phyloP scores from a whole-genome alignment of 1,140 invertebrate species.

The Drosophila obscura region DNA sequence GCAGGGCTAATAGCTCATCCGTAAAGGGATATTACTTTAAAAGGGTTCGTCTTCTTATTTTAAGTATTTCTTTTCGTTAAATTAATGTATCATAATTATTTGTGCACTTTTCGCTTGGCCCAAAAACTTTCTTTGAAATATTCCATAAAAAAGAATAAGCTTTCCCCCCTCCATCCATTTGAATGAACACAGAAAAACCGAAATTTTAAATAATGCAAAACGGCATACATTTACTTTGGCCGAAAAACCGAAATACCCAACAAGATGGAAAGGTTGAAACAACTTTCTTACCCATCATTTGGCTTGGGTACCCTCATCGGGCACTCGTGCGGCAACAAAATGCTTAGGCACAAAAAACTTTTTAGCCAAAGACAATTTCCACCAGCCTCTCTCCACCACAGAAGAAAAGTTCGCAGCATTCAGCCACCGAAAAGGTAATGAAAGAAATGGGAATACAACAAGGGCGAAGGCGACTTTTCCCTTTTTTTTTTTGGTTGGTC shows the following conservation, averaged over 20 bases:
- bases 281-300: constrained; percentile 45
- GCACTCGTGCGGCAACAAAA: constrained; percentile 60
- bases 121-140: constrained; percentile 16
- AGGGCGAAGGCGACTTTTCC: constrained; percentile 8
- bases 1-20: no score
- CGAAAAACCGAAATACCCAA: constrained; percentile 1
- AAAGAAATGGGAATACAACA: constrained; percentile 22
- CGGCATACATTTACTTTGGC: constrained; percentile 31
- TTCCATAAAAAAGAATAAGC: neutral
- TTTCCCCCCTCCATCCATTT: neutral
- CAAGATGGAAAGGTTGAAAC: constrained; percentile 46
- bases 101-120: constrained; percentile 23
- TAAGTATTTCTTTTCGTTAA: constrained; percentile 15
- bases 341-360: constrained; percentile 33
- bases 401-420: neutral
- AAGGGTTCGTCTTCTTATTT: constrained; percentile 2
- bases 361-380: constrained; percentile 38
- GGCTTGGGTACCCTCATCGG: constrained; percentile 10
- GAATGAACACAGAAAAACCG: constrained; percentile 3
- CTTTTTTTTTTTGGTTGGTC: constrained; percentile 10
- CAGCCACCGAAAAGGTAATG: constrained; percentile 23
- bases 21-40: constrained; percentile 2
- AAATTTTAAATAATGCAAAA: constrained; percentile 46
- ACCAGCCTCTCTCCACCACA: neutral
- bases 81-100: constrained; percentile 42